Percentiles rank a stretch among this genome's conserved stretches.
Evolutionary conservation across 2,113 vertebrate genomes (phyloP).

Genomic region (Platichthys flesus): DNA sequence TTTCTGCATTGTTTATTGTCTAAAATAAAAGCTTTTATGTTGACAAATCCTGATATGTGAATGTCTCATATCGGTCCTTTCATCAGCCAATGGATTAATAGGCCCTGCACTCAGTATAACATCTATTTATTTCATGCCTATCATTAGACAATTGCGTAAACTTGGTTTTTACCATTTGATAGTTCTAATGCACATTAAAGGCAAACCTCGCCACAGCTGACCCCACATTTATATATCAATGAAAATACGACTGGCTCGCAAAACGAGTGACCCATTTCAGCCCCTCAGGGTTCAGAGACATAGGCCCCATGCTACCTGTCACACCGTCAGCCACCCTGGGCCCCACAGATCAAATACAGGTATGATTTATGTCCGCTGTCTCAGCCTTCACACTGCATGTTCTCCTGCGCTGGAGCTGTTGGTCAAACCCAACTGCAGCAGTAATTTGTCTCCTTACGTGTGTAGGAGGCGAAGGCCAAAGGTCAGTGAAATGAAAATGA

Average conservation of each 20-base stretch:
- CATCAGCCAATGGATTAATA: no score
- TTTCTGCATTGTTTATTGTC: no score
- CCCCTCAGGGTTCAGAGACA: constrained; percentile 46
- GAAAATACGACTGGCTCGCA: constrained; percentile 37
- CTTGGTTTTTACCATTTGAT: background rate
- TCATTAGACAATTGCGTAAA: background rate
- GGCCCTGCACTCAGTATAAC: no score
- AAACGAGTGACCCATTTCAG: constrained; percentile 59
- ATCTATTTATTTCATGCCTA: no score
- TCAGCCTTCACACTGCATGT: constrained; percentile 77
- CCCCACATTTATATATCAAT: constrained; percentile 25
- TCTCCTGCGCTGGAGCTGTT: constrained; percentile 65
- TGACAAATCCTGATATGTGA: no score
- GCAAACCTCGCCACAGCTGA: background rate
- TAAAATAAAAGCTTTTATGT: no score
- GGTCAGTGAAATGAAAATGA: constrained; percentile 78
- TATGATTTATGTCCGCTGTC: constrained; percentile 94
- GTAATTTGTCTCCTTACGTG: constrained; percentile 75
- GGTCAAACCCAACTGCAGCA: constrained; percentile 67
- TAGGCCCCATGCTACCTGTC: constrained; percentile 58
- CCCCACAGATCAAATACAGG: constrained; percentile 90
- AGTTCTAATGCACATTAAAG: background rate
- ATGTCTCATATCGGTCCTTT: no score
- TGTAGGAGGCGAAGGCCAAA: constrained; percentile 71
- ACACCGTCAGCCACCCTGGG: constrained; percentile 80